These are phyloP conservation scores for Kryptolebias ocellatus DNA, from an alignment of 2,797 vertebrate species.

Conservation along the genomic window DNA sequence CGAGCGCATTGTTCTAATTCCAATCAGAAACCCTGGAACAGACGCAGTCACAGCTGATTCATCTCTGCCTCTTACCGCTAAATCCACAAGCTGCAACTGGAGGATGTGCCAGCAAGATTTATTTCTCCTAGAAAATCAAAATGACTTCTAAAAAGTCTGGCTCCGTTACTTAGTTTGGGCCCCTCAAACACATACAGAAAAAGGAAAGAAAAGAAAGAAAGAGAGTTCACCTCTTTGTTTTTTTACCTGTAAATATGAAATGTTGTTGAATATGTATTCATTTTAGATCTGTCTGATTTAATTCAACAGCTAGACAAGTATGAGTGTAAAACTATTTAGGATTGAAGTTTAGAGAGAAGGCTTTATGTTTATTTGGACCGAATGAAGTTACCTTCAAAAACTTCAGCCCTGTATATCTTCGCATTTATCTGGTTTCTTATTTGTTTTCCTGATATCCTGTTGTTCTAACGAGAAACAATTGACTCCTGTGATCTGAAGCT, in stretches of 20 bases:
- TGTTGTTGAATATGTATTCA: too few relatives aligned
- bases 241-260: neutral
- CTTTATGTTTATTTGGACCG: conserved; percentile 26
- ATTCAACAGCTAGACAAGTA: neutral
- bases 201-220: neutral
- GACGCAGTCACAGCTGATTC: conserved; percentile 79
- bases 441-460: conserved; percentile 27
- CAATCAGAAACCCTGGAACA: conserved; percentile 83
- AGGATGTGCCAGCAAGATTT: conserved; percentile 68
- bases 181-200: neutral
- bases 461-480: conserved; percentile 58
- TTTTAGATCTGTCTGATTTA: neutral
- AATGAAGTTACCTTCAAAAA: conserved; percentile 26
- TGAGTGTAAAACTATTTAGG: conserved; percentile 4
- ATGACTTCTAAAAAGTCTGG: conserved; percentile 58
- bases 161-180: conserved; percentile 24
- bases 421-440: conserved; percentile 54
- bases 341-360: neutral
- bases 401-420: conserved; percentile 34
- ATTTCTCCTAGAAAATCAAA: conserved; percentile 51
- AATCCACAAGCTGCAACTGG: conserved; percentile 74
- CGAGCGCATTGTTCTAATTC: conserved; percentile 82
- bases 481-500: conserved; percentile 66
- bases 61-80: conserved; percentile 70
- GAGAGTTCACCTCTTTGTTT: conserved; percentile 1